Base-by-base conservation (phyloP, 2,797 vertebrate species). In the Hoplostethus atlanticus region DNA sequence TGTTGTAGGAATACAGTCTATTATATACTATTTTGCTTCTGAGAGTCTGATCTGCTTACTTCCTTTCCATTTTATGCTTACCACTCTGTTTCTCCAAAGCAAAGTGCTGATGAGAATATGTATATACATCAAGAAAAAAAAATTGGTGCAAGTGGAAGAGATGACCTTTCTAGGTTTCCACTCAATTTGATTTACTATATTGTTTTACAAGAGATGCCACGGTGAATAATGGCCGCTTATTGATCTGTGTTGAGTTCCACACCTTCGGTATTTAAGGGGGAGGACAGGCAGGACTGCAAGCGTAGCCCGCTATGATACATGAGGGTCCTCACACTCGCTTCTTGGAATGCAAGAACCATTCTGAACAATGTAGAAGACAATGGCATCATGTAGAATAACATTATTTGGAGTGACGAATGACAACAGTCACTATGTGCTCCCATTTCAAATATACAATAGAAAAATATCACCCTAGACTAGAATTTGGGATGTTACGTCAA, bases 41-140 rank as follows among this genome's bases (percentile, higher is more conserved):
- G 3, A 13, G 36, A 52, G n/a, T 30, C 17, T 59, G 48, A 21
- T 46, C 34, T 62, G 21, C 46, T 4, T 53, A 51, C 68, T 56
- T 28, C 6, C 16, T 48, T 54, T 15, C 6, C 51, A 58, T 68
- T 68, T 25, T 67, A 12, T 56, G 73, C 65, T 80, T 60, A 67
- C 31, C 8, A 10, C 46, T 54, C 2, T 12, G 56, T 68, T 83
- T 61, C 30, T 80, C 60, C 17, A 58, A 30, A 52, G 34, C 62
- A 46, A 46, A 79, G 58, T 64, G 71, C 79, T 80, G 71, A 80
- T 73, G 25, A 54, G 71, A 81, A 84, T 68, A 68, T 71, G 21
- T 21, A 21, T 21, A 80, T 52, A 61, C 47, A 71, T 70, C n/a
- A 72, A 31, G 17, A 54, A 38, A 60, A 68, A 71, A 25, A 73